Base-by-base conservation (phyloP, 92 coral and sea anemone genomes). In the Umimayanthus chanpuru region DNA sequence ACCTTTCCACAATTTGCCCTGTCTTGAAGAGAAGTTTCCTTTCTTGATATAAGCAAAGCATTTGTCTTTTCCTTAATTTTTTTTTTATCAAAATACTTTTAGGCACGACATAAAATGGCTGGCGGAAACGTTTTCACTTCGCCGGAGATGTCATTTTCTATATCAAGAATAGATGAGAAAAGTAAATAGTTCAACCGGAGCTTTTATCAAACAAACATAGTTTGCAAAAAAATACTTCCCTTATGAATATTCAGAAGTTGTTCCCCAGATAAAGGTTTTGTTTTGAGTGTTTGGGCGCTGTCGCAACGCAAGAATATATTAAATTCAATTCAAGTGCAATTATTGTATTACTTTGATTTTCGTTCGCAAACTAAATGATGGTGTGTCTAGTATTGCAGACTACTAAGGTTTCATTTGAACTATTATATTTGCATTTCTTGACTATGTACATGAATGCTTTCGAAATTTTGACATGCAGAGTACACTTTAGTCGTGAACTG, bases 111-210 rank as follows among this genome's bases (percentile, higher is more conserved):
- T 29, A 4, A 40, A 72, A 72, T 30, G 50, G 15, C 70, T 28
- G 38, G 40, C 76, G 30, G 58, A 55, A 30, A 53, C 25, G 50
- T 79, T 56, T 53, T 58, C 64, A 10, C 72, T 72, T 9, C 41
- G 36, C 71, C 71, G 84, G 84, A 80, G 40, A 56, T 58, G 61
- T 15, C 21, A 80, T 55, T 80, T 80, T 28, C 67, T 23, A 79
- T 23, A 53, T 79, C 41, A 56, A 28, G 18, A 2, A 56, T 30
- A 80, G 71, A 38, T 11, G 64, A 28, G 9, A 1, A 56, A 80
- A 80, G 47, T 40, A 80, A 80, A 30, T 56, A 80, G 18, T 14
- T 10, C 67, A 26, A 55, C 32, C 70, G 50, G 0, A 29, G 43
- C 12, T 53, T 53, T 80, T 53, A 67, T 80, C 84, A 55, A 38